Conservation (phyloP, 2,888 invertebrate species). For the Habroteleia sp. region DNA sequence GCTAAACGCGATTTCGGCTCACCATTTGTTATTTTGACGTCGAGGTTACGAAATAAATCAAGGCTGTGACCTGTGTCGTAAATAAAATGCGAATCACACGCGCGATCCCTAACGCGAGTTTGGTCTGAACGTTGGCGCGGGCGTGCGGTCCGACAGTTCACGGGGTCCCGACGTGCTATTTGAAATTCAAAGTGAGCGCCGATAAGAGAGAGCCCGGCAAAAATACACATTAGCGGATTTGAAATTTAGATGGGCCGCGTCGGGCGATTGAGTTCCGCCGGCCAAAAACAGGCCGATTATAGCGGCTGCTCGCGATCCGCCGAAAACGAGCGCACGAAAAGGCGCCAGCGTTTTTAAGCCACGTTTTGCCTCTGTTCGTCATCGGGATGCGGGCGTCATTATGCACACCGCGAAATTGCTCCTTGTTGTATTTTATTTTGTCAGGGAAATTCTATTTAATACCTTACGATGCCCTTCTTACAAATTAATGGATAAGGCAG, state of each 20-base stretch:
- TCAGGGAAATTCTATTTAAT: too few species aligned
- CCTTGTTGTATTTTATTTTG: too few species aligned
- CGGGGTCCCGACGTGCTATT: slow-evolving; percentile 69
- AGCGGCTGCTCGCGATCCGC: slow-evolving; percentile 52
- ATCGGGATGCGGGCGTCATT: slow-evolving; percentile 34
- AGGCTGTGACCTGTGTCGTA: slow-evolving; percentile 68
- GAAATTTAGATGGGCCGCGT: slow-evolving; percentile 75
- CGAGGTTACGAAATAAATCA: slow-evolving; percentile 69
- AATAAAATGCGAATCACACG: slow-evolving; percentile 69
- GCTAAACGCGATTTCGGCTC: slow-evolving; percentile 13
- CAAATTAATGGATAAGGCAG: too few species aligned
- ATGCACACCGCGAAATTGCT: slow-evolving; percentile 22
- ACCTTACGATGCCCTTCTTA: too few species aligned
- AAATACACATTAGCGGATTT: slow-evolving; percentile 80
- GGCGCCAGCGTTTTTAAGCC: slow-evolving; percentile 33
- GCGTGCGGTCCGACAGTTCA: slow-evolving; percentile 71
- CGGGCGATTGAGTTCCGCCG: slow-evolving; percentile 57
- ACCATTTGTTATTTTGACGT: slow-evolving; percentile 27
- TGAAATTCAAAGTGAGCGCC: slow-evolving; percentile 76
- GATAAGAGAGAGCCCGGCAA: slow-evolving; percentile 73
- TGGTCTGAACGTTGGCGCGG: slow-evolving; percentile 68
- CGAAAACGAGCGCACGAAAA: slow-evolving; percentile 48
- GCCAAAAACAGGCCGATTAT: slow-evolving; percentile 61
- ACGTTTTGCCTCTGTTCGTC: slow-evolving; percentile 18
- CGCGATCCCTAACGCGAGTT: slow-evolving; percentile 43